Evolutionary conservation across 2,888 invertebrate species (phyloP).

Genomic region (Troides aeacus): DNA sequence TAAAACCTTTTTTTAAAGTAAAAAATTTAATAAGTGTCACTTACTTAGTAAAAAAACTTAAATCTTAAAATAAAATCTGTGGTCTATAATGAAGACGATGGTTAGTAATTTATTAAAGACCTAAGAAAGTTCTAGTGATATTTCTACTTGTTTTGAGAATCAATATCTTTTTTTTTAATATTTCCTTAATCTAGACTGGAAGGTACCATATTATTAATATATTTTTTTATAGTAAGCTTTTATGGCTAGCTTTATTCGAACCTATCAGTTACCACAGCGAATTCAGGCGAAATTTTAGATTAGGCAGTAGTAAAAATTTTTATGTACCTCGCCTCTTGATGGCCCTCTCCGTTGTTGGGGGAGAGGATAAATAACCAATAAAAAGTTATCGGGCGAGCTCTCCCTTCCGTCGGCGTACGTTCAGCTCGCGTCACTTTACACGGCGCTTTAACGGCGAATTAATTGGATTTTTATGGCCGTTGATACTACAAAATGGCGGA

Average conservation of each 20-base stretch:
- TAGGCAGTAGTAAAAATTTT: constrained; percentile 64
- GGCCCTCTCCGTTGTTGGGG: constrained; percentile 37
- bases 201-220: too few relatives aligned
- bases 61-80: too few relatives aligned
- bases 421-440: constrained; percentile 37
- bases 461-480: constrained; percentile 60
- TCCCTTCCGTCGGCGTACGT: constrained; percentile 21
- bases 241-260: constrained; percentile 40
- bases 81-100: too few relatives aligned
- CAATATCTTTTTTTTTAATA: too few relatives aligned
- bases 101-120: too few relatives aligned
- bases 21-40: too few relatives aligned
- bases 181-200: too few relatives aligned
- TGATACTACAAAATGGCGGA: constrained; percentile 25
- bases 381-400: constrained; percentile 31
- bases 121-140: too few relatives aligned
- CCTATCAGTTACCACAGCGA: constrained; percentile 49
- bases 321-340: constrained; percentile 54
- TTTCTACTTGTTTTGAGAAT: too few relatives aligned
- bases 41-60: too few relatives aligned
- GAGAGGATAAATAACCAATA: constrained; percentile 38
- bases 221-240: too few relatives aligned
- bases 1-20: too few relatives aligned
- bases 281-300: constrained; percentile 74
- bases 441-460: constrained; percentile 63